Conservation (phyloP, 2,797 vertebrate genomes). For the Esox lucius region DNA sequence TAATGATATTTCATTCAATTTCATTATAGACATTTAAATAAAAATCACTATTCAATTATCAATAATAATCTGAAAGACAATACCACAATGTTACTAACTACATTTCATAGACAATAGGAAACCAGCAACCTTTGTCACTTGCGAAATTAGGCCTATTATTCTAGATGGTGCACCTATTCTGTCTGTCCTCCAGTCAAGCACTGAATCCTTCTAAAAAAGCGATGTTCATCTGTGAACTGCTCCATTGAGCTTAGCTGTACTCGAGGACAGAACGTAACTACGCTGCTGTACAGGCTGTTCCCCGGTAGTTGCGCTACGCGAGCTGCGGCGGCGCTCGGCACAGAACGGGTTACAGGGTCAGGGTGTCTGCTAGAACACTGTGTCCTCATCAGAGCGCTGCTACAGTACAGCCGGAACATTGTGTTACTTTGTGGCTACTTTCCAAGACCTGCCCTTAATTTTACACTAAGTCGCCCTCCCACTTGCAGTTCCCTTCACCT, state of each 20-base stretch:
- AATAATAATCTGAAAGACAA: too few relatives aligned
- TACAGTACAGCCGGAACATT: conserved; percentile 87
- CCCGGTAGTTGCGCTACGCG: conserved; percentile 46
- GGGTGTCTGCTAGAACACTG: conserved; percentile 83
- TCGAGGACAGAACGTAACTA: conserved; percentile 51
- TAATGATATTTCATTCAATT: not conserved
- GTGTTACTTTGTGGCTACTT: conserved; percentile 85
- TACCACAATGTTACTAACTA: not conserved
- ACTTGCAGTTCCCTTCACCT: conserved; percentile 37
- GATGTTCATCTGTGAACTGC: conserved; percentile 42
- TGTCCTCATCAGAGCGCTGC: conserved; percentile 81
- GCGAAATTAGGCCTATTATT: not conserved
- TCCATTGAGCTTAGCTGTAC: not conserved
- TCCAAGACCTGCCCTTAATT: conserved; percentile 83
- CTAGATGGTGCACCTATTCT: conserved; percentile 14
- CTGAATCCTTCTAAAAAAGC: not conserved
- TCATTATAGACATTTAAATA: too few relatives aligned
- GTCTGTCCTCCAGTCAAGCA: not conserved
- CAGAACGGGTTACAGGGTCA: conserved; percentile 84
- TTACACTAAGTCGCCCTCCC: conserved; percentile 71
- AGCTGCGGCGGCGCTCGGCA: conserved; percentile 58
- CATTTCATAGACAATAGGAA: not conserved
- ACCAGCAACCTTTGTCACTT: not conserved
- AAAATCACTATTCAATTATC: too few relatives aligned
- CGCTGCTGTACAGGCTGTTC: conserved; percentile 72